Base-by-base conservation (phyloP, 1,140 invertebrate genomes). In the Neomicropteryx cornuta region DNA sequence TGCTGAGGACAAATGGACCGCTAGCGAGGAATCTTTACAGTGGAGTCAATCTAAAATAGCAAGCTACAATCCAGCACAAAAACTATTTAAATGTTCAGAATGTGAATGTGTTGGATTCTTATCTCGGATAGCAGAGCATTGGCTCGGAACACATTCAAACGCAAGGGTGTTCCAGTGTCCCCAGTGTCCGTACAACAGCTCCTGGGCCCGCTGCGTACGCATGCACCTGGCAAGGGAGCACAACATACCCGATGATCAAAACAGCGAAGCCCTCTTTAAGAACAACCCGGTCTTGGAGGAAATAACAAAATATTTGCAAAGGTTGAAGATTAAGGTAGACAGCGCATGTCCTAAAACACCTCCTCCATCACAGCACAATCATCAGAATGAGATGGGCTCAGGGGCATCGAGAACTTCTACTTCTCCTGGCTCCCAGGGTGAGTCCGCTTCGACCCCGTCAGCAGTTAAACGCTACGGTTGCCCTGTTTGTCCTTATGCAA, bases 401-500 rank as follows among this genome's bases (percentile, higher is more conserved):
- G 28, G 24, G 30, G 2, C 23, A 8, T n/a, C n/a, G n/a, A n/a
- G n/a, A n/a, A n/a, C n/a, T n/a, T n/a, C n/a, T n/a, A 27, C 37
- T 19, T 39, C 44, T 5, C 47, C 38, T 5, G 32, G 35, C 18
- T 45, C 27, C 14, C 46, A 46, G 31, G 39, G 40, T 18, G 51
- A 51, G 41, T 46, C 52, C 29, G 47, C 47, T 33, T 45, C 45
- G 40, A 45, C 49, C 30, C 52, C 48, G 40, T 56, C 59, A 38
- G 53, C 48, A 31, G 53, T 53, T 48, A 91, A 90, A 63, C 73
- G 87, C 8, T 92, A 92, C 58, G 81, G 75, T 18, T 93, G 89
- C 62, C 76, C 71, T 4, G 81, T 80, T 51, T 93, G 89, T 57
- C 83, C 87, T 2, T 93, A 93, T 56, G 83, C 86, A 0, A 92